A percentile compares a stretch with the other conserved stretches of the same genome.
phyloP scores from a whole-genome alignment of 1,140 invertebrate genomes.

The Drosophila athabasca region DNA sequence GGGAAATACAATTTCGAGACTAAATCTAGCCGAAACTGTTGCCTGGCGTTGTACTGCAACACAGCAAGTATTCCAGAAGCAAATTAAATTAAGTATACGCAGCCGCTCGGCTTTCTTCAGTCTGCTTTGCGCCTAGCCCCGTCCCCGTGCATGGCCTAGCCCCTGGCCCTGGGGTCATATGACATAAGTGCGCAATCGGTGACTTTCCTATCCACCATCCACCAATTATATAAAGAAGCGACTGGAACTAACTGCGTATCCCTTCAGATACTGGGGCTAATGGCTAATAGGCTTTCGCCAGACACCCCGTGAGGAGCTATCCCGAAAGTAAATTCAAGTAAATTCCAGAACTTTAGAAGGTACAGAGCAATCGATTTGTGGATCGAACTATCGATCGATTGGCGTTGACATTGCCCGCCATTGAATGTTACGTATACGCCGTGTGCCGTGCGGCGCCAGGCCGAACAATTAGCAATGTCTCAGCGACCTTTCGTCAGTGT shows the following conservation, averaged over 20 bases:
- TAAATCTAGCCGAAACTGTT: conserved; percentile 58
- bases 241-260: conserved; percentile 30
- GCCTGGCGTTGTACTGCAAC: conserved; percentile 38
- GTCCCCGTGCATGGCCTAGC: neutral
- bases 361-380: conserved; percentile 15
- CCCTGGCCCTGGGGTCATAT: conserved; percentile 30
- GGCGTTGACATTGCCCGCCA: conserved; percentile 66
- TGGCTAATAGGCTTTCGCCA: conserved; percentile 35
- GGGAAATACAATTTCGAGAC: conserved; percentile 66
- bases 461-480: conserved; percentile 41
- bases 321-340: conserved; percentile 21
- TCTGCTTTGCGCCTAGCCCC: conserved; percentile 36
- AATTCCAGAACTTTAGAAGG: too few species aligned
- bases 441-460: conserved; percentile 48
- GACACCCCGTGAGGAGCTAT: conserved; percentile 24
- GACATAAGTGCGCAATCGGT: conserved; percentile 59
- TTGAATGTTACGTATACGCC: conserved; percentile 59
- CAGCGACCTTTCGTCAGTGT: conserved; percentile 63
- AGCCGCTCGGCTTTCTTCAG: conserved; percentile 38
- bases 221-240: conserved; percentile 42
- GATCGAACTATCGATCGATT: conserved; percentile 56
- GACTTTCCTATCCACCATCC: conserved; percentile 7
- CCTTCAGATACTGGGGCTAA: conserved; percentile 5
- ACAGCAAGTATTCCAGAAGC: conserved; percentile 52
- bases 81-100: conserved; percentile 81